Evolutionary conservation across 2,113 vertebrate genomes (phyloP).

Genomic region (Neogale vison): DNA sequence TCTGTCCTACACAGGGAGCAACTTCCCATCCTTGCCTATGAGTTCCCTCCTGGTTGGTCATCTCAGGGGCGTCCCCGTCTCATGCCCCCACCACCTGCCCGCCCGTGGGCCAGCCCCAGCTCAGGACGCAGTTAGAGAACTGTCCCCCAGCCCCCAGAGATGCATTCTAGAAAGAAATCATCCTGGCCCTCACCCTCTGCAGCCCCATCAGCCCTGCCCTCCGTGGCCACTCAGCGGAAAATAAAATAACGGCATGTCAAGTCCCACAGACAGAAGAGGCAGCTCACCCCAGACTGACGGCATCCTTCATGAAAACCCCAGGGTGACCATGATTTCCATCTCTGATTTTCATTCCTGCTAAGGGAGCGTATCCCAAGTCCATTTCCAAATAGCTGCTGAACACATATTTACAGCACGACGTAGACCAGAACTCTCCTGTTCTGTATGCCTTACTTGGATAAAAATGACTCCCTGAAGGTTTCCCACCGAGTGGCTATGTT

Average conservation of each 20-base stretch:
- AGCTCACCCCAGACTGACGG: neutral
- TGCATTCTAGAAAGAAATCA: neutral
- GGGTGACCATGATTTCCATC: neutral
- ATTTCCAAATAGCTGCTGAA: neutral
- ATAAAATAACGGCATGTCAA: accelerated
- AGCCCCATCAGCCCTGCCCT: neutral
- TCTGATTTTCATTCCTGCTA: neutral
- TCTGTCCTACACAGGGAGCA: neutral
- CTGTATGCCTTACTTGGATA: neutral
- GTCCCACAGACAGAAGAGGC: neutral
- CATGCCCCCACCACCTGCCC: neutral
- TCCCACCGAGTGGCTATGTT: neutral
- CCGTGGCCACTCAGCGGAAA: neutral
- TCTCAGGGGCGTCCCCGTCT: neutral
- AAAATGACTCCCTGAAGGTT: neutral
- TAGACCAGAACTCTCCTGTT: neutral
- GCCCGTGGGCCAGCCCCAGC: neutral
- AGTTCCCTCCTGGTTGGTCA: neutral
- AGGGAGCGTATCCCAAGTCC: neutral
- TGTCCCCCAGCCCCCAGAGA: too few species aligned
- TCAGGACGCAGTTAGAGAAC: neutral
- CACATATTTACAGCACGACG: neutral
- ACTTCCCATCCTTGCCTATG: neutral
- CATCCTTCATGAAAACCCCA: neutral
- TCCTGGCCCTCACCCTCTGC: neutral